Conservation (phyloP, 2,888 invertebrate species). For the Dasysyrphus albostriatus region DNA sequence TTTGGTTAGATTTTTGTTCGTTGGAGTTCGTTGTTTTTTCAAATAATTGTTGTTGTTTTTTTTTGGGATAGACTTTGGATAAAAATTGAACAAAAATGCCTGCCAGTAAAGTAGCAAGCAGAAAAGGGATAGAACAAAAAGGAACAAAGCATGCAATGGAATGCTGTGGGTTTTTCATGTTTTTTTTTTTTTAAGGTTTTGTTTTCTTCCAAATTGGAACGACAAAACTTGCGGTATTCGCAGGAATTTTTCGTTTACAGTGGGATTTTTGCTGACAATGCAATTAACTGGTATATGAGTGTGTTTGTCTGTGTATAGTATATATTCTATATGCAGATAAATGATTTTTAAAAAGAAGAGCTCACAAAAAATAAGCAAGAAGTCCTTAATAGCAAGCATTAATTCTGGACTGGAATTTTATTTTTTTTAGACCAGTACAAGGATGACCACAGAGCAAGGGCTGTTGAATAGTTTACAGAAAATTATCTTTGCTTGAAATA, state of each 20-base stretch:
- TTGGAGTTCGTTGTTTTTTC: conserved; percentile 37
- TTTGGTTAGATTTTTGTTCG: conserved; percentile 63
- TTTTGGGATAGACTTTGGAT: conserved; percentile 14
- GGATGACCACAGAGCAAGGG: not conserved
- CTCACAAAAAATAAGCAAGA: not conserved
- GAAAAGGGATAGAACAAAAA: not conserved
- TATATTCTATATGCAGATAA: conserved; percentile 34
- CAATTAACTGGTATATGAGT: conserved; percentile 15
- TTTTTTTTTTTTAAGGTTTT: conserved; percentile 30
- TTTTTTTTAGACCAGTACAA: not conserved
- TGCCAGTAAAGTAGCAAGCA: conserved; percentile 2
- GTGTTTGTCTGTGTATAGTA: not conserved
- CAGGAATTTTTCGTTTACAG: conserved; percentile 49
- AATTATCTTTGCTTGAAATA: not conserved
- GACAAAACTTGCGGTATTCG: conserved; percentile 69
- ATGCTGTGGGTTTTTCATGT: conserved; percentile 32
- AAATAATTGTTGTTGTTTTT: not conserved
- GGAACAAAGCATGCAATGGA: conserved; percentile 56
- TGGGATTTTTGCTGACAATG: not conserved
- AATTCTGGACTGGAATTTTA: conserved; percentile 12
- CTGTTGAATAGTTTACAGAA: not conserved
- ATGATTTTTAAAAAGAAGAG: not conserved
- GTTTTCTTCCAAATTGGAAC: conserved; percentile 63
- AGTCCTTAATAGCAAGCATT: conserved; percentile 51
- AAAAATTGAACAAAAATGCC: conserved; percentile 19